Conservation (phyloP, 2,888 invertebrate genomes). For the Tipula unca region DNA sequence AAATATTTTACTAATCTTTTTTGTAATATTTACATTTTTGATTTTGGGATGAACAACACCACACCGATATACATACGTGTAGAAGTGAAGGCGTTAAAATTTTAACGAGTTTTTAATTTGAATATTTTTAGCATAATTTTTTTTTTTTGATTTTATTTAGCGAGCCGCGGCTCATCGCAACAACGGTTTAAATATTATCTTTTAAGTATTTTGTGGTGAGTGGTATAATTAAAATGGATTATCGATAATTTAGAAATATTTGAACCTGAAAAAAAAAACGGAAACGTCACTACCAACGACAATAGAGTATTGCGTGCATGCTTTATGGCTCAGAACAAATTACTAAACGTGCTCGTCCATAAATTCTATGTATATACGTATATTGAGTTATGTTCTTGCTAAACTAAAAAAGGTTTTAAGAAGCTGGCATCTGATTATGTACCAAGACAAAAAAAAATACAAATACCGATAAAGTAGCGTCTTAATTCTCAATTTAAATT, state of each 20-base stretch:
- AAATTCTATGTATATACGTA: neutral
- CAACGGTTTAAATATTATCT: neutral
- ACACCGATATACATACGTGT: too few species aligned
- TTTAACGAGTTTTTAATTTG: neutral
- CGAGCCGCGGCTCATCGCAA: neutral
- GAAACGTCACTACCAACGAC: too few species aligned
- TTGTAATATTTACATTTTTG: neutral
- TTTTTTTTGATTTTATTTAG: neutral
- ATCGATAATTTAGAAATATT: neutral
- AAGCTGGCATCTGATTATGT: neutral
- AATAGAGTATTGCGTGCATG: neutral
- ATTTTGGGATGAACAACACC: neutral
- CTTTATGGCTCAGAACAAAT: neutral
- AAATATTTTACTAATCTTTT: neutral
- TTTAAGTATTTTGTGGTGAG: neutral
- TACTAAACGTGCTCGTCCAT: neutral
- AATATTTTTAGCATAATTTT: neutral
- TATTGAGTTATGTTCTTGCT: neutral
- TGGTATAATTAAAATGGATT: neutral
- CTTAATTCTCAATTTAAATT: constrained; percentile 8
- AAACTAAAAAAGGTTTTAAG: neutral
- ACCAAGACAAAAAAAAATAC: neutral
- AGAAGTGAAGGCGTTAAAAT: neutral
- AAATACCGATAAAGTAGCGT: constrained; percentile 14
- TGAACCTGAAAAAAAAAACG: neutral